phyloP scores from a whole-genome alignment of 2,797 vertebrate genomes.

The Orestias chungarensis region DNA sequence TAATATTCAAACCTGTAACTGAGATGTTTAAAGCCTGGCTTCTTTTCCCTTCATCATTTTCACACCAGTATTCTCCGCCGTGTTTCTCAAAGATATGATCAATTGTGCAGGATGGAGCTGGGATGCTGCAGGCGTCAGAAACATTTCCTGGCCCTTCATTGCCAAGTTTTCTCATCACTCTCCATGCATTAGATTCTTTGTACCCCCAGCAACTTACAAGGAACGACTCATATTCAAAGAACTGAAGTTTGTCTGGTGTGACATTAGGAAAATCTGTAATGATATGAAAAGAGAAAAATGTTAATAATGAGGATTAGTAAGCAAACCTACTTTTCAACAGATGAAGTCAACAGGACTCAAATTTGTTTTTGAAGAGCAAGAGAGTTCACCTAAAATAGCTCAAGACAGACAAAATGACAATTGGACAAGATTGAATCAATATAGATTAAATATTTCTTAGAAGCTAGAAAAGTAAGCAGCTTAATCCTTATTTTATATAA shows the following conservation, averaged over 20 bases:
- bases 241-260: constrained; percentile 2
- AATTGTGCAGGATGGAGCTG: constrained; percentile 7
- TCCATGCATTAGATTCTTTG: not conserved
- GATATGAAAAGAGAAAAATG: not conserved
- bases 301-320: too few species aligned
- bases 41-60: not conserved
- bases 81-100: not conserved
- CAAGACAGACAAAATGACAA: too few species aligned
- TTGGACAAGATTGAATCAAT: too few species aligned
- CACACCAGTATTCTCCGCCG: constrained; percentile 6
- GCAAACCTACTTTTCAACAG: too few species aligned
- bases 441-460: too few species aligned
- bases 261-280: not conserved
- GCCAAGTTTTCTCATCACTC: not conserved
- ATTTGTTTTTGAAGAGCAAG: not conserved
- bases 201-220: not conserved
- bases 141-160: not conserved
- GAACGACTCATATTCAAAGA: not conserved
- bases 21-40: not conserved
- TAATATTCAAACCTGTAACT: not conserved
- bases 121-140: not conserved
- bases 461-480: too few species aligned
- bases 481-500: too few species aligned
- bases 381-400: not conserved
- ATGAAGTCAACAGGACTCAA: too few species aligned